Evolutionary conservation across 2,888 invertebrate genomes (phyloP), one percentile per base, ranked within the genome.

Genomic region (Tetragonisca angustula): DNA sequence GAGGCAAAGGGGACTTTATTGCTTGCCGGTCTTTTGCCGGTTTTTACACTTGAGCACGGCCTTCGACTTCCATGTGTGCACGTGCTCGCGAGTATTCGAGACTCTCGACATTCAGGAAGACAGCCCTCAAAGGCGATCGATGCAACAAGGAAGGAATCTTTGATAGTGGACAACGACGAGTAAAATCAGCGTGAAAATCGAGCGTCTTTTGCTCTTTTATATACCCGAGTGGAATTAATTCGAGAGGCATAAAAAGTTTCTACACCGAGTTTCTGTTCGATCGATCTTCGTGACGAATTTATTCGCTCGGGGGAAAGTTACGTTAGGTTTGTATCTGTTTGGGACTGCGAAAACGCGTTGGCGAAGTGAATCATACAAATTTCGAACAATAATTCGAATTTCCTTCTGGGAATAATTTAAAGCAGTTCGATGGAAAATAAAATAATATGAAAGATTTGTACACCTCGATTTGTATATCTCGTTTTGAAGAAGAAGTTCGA

Each of bases 1-100:
- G 59, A 32, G 56, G 81, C 81, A 90, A 86, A 80, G 83, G 68
- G 75, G 65, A n/a, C 81, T 88, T 88, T 86, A 90, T 86, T 88
- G 81, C 88, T 76, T 50, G 52, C 50, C 64, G 64, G 64, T 65
- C 78, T 68, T 32, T 71, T 64, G 62, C 71, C 65, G 43, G 61
- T n/a, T 56, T 70, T 82, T 64, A 43, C 65, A 52, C 64, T 56
- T 43, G 68, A n/a, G 32, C 52, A 73, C 71, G 76, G 76, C 50
- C 56, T 70, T 72, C 71, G 76, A 86, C 61, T 84, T 82, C 76
- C 65, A 87, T 64, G 56, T 70, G 65, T 56, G 74, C 21, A 59
- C 59, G 64, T 81, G 70, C 75, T 80, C 77, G 62, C 76, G 49
- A n/a, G 49, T 69, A 62, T 50, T 75, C 54, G 82, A 75, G 59